phyloP scores from a whole-genome alignment of 2,888 invertebrate genomes.

The Eupeodes latifasciatus region DNA sequence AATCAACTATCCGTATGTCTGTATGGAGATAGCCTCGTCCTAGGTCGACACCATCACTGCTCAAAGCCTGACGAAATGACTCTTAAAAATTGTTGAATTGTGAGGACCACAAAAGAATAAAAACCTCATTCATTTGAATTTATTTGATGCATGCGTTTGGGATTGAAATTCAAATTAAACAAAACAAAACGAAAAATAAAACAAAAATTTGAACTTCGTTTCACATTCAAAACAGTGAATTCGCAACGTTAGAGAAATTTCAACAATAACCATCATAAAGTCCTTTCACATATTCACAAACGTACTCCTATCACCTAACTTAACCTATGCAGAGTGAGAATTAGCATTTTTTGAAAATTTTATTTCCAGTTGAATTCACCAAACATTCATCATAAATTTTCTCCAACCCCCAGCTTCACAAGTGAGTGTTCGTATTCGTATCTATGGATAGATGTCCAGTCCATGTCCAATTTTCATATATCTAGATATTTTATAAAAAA shows the following conservation, averaged over 20 bases:
- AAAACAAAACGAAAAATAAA: slow-evolving; percentile 17
- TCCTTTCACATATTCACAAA: slow-evolving; percentile 23
- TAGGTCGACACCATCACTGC: not conserved
- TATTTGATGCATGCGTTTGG: slow-evolving; percentile 68
- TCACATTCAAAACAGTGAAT: slow-evolving; percentile 18
- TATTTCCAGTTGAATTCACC: slow-evolving; percentile 34
- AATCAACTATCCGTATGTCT: slow-evolving; percentile 43
- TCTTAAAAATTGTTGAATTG: slow-evolving; percentile 11
- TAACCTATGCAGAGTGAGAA: slow-evolving; percentile 12
- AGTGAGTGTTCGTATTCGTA: slow-evolving; percentile 4
- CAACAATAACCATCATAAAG: slow-evolving; percentile 12
- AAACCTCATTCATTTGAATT: slow-evolving; percentile 65
- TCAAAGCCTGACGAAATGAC: not conserved
- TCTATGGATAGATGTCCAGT: not conserved
- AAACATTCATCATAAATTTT: slow-evolving; percentile 67
- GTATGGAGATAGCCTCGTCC: not conserved
- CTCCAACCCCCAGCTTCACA: slow-evolving; percentile 24
- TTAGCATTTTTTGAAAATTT: slow-evolving; percentile 50
- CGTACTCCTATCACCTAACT: too few relatives aligned
- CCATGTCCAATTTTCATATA: slow-evolving; percentile 2
- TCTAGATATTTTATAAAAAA: too few relatives aligned
- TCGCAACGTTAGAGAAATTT: slow-evolving; percentile 36
- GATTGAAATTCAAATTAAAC: not conserved
- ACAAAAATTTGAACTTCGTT: slow-evolving; percentile 40
- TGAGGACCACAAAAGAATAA: slow-evolving; percentile 10